Evolutionary conservation across 2,113 vertebrate genomes (phyloP), one percentile per base, ranked within the genome.

Genomic region (Pitta sordida): DNA sequence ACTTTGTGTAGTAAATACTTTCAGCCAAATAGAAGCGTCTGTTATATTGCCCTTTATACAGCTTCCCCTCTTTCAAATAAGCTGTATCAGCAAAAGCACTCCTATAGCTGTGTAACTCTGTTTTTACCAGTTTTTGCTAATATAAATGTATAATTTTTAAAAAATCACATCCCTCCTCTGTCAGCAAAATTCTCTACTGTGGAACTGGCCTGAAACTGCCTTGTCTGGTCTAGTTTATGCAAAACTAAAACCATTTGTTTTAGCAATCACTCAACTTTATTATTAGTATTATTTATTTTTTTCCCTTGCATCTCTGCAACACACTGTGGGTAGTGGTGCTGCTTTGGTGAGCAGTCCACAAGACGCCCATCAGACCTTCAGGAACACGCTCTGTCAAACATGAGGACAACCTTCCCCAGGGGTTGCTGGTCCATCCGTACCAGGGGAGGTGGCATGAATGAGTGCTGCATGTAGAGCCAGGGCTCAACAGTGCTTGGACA

Each of bases 101-200:
- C 23, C n/a, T 89, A 39, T 73, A 75, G 58, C 70, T 84, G 15
- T 85, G 59, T 79, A 89, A 83, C 86, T 68, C 34, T 81, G 76
- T 92, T 95, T 95, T 84, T 78, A 93, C 41, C 11, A 69, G 48
- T 37, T 91, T 92, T 92, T 87, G 67, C 67, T 92, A 94, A 91
- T 95, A 92, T 83, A 85, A 79, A 92, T 77, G 84, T 85, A 92
- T 87, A 37, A 69, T 93, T 93, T 3, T 32, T 85, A 86, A 86
- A 90, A 92, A 68, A 64, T 89, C 84, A 83, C 70, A 91, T 92
- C 65, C 32, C 34, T 93, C 26, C 91, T 89, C 76, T 89, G 89
- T 88, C 89, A 96, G 94, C 92, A 96, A 85, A 95, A 87, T 86
- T 65, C 58, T 71, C 37, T 91, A 65, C 62, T 17, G 58, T 89